phyloP scores from a whole-genome alignment of 2,888 invertebrate species.

The Rutpela maculata region DNA sequence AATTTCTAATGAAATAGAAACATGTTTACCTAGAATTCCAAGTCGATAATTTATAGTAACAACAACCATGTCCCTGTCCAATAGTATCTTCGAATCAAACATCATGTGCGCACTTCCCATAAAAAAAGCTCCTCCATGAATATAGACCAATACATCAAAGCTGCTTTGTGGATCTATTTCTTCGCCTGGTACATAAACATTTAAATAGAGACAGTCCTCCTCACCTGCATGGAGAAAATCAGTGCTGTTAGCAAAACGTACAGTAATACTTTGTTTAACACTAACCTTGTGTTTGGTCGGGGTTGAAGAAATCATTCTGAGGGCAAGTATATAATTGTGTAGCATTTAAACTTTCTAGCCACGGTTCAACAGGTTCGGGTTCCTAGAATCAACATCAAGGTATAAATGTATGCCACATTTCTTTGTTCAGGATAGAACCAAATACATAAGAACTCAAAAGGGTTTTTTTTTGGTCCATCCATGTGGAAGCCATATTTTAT shows the following conservation, averaged over 20 bases:
- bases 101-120: conserved; percentile 68
- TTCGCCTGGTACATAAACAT: conserved; percentile 78
- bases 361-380: conserved; percentile 76
- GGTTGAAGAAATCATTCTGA: conserved; percentile 49
- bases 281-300: background rate
- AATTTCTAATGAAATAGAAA: background rate
- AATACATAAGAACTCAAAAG: too few relatives aligned
- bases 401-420: too few relatives aligned
- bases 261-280: background rate
- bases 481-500: too few relatives aligned
- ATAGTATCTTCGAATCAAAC: conserved; percentile 72
- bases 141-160: conserved; percentile 72
- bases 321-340: conserved; percentile 72
- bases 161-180: conserved; percentile 68
- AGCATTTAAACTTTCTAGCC: conserved; percentile 81
- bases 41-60: conserved; percentile 68
- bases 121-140: conserved; percentile 74
- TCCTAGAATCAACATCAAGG: conserved; percentile 69
- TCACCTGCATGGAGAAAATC: conserved; percentile 71
- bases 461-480: too few relatives aligned
- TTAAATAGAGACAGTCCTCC: conserved; percentile 82
- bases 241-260: background rate
- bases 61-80: conserved; percentile 68
- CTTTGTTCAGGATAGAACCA: too few relatives aligned
- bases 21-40: conserved; percentile 63